Evolutionary conservation across 2,888 invertebrate species (phyloP).

Genomic region (Elegia similella): DNA sequence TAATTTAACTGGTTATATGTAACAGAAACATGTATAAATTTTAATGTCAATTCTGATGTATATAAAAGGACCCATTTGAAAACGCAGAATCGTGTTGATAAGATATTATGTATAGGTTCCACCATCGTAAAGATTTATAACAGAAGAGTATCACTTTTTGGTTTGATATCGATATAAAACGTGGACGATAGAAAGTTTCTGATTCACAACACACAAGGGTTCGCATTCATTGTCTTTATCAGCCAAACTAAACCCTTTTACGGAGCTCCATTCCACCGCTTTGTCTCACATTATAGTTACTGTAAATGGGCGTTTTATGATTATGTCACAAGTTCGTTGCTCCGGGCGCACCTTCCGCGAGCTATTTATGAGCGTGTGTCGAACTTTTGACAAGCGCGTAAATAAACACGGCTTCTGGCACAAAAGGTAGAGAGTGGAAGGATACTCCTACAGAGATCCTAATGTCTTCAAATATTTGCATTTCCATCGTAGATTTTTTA

Average conservation of each 20-base stretch:
- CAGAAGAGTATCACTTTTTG: neutral
- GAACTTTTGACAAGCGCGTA: constrained; percentile 75
- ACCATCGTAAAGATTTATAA: too few species aligned
- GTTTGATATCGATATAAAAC: neutral
- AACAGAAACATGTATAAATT: too few species aligned
- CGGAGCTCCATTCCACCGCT: constrained; percentile 29
- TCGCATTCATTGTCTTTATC: constrained; percentile 19
- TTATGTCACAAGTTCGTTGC: constrained; percentile 64
- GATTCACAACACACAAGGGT: neutral
- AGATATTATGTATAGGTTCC: too few species aligned
- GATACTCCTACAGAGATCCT: neutral
- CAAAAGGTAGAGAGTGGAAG: neutral
- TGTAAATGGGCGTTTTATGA: constrained; percentile 46
- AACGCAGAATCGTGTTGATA: too few species aligned
- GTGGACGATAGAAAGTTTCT: neutral
- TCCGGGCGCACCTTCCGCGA: constrained; percentile 72
- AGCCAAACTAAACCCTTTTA: constrained; percentile 16
- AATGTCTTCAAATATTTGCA: too few species aligned
- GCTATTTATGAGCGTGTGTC: constrained; percentile 71
- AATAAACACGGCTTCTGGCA: constrained; percentile 54
- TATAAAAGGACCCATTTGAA: too few species aligned
- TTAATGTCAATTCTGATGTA: too few species aligned
- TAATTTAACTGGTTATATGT: too few species aligned
- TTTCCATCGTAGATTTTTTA: too few species aligned
- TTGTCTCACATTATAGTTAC: constrained; percentile 43